phyloP scores from a whole-genome alignment of 2,888 invertebrate genomes.

The Standfussiana lucernea region DNA sequence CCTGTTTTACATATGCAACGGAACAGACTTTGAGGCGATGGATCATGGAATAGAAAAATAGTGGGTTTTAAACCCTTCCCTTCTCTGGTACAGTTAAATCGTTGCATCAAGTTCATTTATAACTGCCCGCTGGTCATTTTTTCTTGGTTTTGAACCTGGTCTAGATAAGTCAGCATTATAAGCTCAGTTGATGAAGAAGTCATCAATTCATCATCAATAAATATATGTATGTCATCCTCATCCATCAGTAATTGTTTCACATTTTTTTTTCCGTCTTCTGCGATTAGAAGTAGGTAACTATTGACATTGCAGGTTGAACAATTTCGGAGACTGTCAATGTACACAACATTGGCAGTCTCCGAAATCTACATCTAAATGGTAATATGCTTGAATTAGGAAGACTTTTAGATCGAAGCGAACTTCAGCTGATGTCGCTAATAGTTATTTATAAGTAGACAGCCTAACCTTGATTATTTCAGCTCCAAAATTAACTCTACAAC shows the following conservation, averaged over 20 bases:
- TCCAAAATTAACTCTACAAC: constrained; percentile 21
- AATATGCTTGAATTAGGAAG: not conserved
- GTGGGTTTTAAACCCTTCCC: not conserved
- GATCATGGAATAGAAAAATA: constrained; percentile 10
- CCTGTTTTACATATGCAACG: constrained; percentile 42
- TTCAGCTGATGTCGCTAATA: not conserved
- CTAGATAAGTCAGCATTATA: not conserved
- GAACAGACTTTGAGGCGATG: constrained; percentile 36
- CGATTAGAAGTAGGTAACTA: not conserved
- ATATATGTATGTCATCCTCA: not conserved
- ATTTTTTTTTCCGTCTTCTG: not conserved
- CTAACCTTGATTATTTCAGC: constrained; percentile 25
- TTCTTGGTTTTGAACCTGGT: not conserved
- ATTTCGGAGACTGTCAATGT: not conserved
- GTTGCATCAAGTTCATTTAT: not conserved
- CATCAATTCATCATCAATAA: no score
- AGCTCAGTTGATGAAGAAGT: not conserved
- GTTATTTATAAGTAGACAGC: constrained; percentile 44
- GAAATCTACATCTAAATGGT: not conserved
- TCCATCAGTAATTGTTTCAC: not conserved
- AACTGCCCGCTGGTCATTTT: not conserved
- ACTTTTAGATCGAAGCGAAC: not conserved
- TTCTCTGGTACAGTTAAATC: not conserved
- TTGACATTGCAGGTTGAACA: not conserved
- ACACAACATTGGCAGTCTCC: no score